Evolutionary conservation across 2,113 vertebrate genomes (phyloP).

Genomic region (Scomber colias): DNA sequence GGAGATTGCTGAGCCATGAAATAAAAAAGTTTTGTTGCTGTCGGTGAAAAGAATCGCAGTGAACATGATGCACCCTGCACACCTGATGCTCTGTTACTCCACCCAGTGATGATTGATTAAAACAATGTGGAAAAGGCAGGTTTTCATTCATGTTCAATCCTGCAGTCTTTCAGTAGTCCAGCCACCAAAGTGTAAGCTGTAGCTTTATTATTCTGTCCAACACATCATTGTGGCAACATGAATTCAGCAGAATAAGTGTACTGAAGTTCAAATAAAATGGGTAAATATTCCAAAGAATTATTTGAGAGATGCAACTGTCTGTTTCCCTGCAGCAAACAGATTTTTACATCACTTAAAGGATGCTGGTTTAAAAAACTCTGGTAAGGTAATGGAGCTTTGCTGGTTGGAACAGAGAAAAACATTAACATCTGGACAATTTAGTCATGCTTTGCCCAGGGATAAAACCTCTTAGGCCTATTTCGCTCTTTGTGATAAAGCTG

Average conservation of each 20-base stretch:
- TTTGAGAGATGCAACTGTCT: neutral
- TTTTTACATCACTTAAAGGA: neutral
- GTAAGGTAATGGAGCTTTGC: conserved; percentile 30
- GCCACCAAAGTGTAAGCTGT: neutral
- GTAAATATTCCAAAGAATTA: neutral
- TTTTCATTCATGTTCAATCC: neutral
- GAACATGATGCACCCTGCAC: conserved; percentile 16
- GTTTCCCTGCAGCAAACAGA: neutral
- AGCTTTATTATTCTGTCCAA: neutral
- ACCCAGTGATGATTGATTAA: conserved; percentile 10
- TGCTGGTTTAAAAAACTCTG: neutral
- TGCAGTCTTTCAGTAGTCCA: neutral
- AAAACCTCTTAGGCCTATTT: conserved; percentile 23
- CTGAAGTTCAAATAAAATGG: neutral
- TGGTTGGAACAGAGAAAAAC: conserved; percentile 2
- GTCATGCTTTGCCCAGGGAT: conserved; percentile 12
- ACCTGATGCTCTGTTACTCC: conserved; percentile 37
- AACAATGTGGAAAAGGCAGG: conserved; percentile 1
- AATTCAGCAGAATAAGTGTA: neutral
- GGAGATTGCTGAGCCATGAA: conserved; percentile 52
- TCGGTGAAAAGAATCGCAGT: conserved; percentile 17
- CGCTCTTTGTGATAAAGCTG: conserved; percentile 51
- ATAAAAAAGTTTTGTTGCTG: conserved; percentile 40
- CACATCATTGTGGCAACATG: neutral
- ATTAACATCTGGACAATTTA: conserved; percentile 50